Evolutionary conservation across 2,113 vertebrate genomes (phyloP).

Genomic region (Urocynchramus pylzowi): DNA sequence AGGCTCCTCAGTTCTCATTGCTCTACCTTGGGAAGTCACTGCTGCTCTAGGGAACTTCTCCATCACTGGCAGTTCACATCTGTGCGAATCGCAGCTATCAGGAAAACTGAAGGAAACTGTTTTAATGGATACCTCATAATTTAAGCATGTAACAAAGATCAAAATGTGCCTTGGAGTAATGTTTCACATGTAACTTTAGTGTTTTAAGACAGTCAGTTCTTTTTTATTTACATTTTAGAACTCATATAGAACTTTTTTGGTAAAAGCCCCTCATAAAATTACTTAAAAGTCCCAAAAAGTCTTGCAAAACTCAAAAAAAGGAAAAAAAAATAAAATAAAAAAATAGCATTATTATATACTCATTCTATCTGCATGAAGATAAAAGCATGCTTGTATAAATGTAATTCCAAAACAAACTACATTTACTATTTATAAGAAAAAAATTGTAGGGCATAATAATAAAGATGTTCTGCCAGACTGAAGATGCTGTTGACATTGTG

Average conservation of each 20-base stretch:
- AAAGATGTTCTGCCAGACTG: background rate
- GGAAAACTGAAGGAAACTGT: background rate
- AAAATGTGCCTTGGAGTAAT: background rate
- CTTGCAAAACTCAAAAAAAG: background rate
- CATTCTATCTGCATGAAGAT: background rate
- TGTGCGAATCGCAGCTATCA: background rate
- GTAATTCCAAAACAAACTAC: background rate
- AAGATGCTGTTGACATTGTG: background rate
- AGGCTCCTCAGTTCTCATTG: background rate
- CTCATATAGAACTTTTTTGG: background rate
- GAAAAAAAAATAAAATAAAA: background rate
- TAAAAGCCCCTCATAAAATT: background rate
- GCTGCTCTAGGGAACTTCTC: background rate
- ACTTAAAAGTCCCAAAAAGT: background rate
- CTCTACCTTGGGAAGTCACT: background rate
- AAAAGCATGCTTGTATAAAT: background rate
- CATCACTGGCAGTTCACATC: background rate
- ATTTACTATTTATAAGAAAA: background rate
- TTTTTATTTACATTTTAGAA: background rate
- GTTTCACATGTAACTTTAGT: background rate
- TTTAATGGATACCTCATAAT: background rate
- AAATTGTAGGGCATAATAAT: background rate
- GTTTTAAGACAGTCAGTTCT: background rate
- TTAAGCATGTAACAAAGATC: background rate
- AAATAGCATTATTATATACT: background rate